phyloP scores from a whole-genome alignment of 2,797 vertebrate genomes.

The Hydrophis major region DNA sequence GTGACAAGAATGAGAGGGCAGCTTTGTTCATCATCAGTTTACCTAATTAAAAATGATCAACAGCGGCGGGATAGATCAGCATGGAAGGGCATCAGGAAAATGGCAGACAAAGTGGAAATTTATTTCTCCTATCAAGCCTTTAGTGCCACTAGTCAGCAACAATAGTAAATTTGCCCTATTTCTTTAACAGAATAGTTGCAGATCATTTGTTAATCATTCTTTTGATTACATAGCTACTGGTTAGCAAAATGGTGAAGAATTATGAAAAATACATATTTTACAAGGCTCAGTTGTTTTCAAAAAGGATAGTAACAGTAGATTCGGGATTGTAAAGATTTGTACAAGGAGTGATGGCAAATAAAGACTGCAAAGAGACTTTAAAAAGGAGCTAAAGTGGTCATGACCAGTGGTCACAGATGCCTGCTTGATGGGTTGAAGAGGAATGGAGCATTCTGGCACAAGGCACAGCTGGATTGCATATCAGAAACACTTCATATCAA shows the following conservation, averaged over 20 bases:
- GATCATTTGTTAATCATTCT: neutral
- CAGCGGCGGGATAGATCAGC: neutral
- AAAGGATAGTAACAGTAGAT: neutral
- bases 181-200: neutral
- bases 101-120: neutral
- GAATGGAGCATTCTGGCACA: neutral
- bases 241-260: neutral
- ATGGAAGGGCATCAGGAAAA: neutral
- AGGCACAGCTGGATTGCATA: neutral
- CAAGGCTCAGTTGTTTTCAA: neutral
- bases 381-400: neutral
- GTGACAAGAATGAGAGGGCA: neutral
- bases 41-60: neutral
- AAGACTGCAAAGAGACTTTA: neutral
- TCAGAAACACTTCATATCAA: neutral
- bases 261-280: neutral
- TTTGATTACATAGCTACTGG: neutral
- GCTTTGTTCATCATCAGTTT: neutral
- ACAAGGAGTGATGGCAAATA: neutral
- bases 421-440: neutral
- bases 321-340: neutral
- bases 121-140: neutral
- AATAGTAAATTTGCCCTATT: neutral
- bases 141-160: neutral
- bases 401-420: neutral